Evolutionary conservation across 1,140 invertebrate species (phyloP).

Genomic region (Popillia japonica): DNA sequence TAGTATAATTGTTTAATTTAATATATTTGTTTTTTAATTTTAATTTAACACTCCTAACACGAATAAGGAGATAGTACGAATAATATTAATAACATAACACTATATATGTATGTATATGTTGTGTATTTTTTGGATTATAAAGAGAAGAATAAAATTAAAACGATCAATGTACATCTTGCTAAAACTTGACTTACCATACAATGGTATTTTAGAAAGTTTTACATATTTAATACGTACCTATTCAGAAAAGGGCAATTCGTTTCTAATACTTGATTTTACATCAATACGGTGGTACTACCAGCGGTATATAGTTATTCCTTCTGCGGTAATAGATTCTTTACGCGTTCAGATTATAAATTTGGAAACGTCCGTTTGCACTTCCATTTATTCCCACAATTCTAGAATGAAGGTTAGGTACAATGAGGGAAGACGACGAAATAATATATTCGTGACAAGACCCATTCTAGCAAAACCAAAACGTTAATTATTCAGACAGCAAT

Average conservation of each 20-base stretch:
- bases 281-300: background rate
- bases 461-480: background rate
- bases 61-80: too few relatives aligned
- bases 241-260: background rate
- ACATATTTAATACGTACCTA: too few relatives aligned
- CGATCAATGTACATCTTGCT: too few relatives aligned
- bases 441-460: slow-evolving; percentile 9
- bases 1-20: too few relatives aligned
- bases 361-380: background rate
- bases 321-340: background rate
- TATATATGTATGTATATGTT: too few relatives aligned
- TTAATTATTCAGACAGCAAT: slow-evolving; percentile 15
- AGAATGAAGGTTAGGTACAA: background rate
- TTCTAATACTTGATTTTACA: background rate
- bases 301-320: background rate
- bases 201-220: too few relatives aligned
- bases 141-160: too few relatives aligned
- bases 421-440: background rate
- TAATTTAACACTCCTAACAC: too few relatives aligned
- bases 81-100: too few relatives aligned
- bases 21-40: too few relatives aligned
- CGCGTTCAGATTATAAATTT: background rate
- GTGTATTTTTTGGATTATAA: too few relatives aligned
- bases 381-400: background rate
- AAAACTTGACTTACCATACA: too few relatives aligned